A percentile compares a stretch with the other conserved stretches of the same genome.
phyloP scores from a whole-genome alignment of 2,888 invertebrate species.

The Epinotia brunnichana region DNA sequence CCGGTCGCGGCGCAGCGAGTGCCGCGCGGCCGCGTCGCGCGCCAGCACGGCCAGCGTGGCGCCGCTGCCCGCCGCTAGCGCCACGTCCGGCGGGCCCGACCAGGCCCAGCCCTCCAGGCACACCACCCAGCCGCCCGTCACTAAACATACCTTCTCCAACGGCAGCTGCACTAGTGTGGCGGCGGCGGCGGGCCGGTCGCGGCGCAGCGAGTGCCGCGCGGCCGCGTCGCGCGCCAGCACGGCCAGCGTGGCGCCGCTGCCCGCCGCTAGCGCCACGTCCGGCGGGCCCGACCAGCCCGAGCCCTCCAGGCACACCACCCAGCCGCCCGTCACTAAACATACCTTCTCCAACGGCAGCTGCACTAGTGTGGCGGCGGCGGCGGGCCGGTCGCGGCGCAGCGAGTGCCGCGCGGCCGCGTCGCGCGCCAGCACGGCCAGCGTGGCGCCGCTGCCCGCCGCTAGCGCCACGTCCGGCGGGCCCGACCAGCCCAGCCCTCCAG shows the following conservation, averaged over 20 bases:
- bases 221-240: slow-evolving; percentile 54
- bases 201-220: slow-evolving; percentile 60
- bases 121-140: slow-evolving; percentile 70
- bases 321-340: not conserved
- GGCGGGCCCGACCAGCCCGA: too few relatives aligned
- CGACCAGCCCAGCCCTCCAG: too few relatives aligned
- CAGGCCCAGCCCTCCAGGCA: slow-evolving; percentile 75
- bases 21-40: slow-evolving; percentile 53
- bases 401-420: too few relatives aligned
- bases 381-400: too few relatives aligned
- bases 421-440: too few relatives aligned
- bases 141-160: slow-evolving; percentile 49
- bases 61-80: slow-evolving; percentile 56
- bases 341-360: too few relatives aligned
- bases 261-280: too few relatives aligned
- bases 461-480: too few relatives aligned
- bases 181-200: slow-evolving; percentile 61
- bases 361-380: too few relatives aligned
- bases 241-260: slow-evolving; percentile 51
- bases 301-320: not conserved
- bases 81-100: slow-evolving; percentile 63
- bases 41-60: slow-evolving; percentile 64
- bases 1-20: slow-evolving; percentile 65
- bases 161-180: slow-evolving; percentile 65
- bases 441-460: too few relatives aligned